A percentile compares a stretch with the other conserved stretches of the same genome.
Conservation (phyloP, 2,888 invertebrate species). For the Conus canariensis region DNA sequence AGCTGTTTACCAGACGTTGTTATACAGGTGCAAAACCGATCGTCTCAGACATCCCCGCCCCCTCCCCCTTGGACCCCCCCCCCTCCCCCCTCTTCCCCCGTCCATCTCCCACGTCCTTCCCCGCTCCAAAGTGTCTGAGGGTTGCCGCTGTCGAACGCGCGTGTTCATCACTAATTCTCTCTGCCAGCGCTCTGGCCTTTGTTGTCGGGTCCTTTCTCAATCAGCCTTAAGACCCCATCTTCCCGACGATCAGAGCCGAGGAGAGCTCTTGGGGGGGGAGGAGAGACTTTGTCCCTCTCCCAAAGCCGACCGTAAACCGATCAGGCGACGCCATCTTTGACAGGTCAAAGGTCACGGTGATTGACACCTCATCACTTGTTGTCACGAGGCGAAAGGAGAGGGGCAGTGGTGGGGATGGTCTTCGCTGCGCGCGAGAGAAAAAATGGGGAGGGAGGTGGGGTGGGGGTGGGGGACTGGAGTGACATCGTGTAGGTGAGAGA, state of each 20-base stretch:
- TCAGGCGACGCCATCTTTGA: slow-evolving; percentile 35
- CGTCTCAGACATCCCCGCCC: neutral
- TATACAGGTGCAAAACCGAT: neutral
- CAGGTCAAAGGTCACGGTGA: slow-evolving; percentile 38
- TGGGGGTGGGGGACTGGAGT: neutral
- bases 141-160: too few species aligned
- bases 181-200: neutral
- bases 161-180: neutral
- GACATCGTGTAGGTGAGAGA: neutral
- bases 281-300: neutral
- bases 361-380: slow-evolving; percentile 33
- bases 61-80: too few species aligned
- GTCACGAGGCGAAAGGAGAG: neutral
- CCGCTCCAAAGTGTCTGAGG: too few species aligned
- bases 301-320: slow-evolving; percentile 33
- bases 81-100: too few species aligned
- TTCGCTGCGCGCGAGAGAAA: neutral
- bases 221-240: neutral
- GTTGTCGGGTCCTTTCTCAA: neutral
- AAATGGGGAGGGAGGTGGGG: neutral
- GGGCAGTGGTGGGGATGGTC: neutral
- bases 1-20: too few species aligned
- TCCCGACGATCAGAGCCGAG: neutral
- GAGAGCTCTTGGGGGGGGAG: neutral
- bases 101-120: too few species aligned